Evolutionary conservation across 2,797 vertebrate species (phyloP).

Genomic region (Periophthalmus magnuspinnatus): DNA sequence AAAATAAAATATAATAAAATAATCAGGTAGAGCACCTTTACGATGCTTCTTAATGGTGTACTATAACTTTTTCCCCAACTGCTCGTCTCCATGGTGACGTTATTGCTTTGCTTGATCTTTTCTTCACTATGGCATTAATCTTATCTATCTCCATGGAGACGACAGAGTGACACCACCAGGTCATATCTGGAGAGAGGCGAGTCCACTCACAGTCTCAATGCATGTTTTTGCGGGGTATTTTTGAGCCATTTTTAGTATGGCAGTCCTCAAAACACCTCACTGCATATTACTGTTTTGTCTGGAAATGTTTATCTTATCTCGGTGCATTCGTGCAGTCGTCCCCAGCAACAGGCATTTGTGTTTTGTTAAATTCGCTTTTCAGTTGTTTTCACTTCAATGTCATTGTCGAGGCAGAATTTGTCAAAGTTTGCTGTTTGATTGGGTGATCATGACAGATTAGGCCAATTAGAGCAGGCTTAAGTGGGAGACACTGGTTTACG

Average conservation of each 20-base stretch:
- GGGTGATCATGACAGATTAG: slow-evolving; percentile 10
- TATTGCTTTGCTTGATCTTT: too few species aligned
- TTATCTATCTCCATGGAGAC: background rate
- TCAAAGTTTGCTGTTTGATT: slow-evolving; percentile 8
- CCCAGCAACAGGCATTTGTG: background rate
- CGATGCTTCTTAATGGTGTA: background rate
- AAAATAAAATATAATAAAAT: too few species aligned
- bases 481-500: slow-evolving; percentile 26
- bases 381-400: background rate
- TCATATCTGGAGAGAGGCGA: too few species aligned
- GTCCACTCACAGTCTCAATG: background rate
- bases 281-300: background rate
- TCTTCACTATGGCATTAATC: too few species aligned
- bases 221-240: background rate
- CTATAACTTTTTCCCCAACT: background rate
- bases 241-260: background rate
- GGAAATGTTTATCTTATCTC: background rate
- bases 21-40: background rate
- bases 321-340: background rate
- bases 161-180: background rate
- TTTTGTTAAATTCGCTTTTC: background rate
- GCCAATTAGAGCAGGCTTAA: slow-evolving; percentile 12
- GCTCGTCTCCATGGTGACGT: too few species aligned
- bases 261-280: background rate
- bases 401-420: background rate